phyloP scores from a whole-genome alignment of 2,888 invertebrate genomes.

The Nephrotoma appendiculata region DNA sequence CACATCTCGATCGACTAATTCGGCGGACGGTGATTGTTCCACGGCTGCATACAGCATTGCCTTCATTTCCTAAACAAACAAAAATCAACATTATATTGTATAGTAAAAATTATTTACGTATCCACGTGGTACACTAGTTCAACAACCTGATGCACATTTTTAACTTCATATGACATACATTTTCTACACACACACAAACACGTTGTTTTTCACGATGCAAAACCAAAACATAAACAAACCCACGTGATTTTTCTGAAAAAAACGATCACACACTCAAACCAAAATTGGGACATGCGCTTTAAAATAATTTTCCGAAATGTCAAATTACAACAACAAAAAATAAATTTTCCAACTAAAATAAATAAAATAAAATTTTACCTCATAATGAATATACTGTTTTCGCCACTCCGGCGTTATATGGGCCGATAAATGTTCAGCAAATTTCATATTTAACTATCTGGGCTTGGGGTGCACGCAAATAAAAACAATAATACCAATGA shows the following conservation, averaged over 20 bases:
- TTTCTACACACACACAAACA: not conserved
- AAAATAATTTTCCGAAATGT: constrained; percentile 1
- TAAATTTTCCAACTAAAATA: not conserved
- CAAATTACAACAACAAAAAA: not conserved
- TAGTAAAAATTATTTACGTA: not conserved
- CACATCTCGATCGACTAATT: constrained; percentile 54
- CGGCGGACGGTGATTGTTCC: constrained; percentile 62
- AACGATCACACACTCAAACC: not conserved
- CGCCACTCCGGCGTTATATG: constrained; percentile 90
- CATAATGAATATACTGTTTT: constrained; percentile 68
- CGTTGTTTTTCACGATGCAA: not conserved
- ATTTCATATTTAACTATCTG: constrained; percentile 50
- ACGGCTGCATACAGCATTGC: constrained; percentile 65
- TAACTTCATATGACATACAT: not conserved
- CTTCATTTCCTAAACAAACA: constrained; percentile 55
- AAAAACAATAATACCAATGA: not conserved
- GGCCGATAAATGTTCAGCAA: constrained; percentile 73
- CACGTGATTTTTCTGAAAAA: not conserved
- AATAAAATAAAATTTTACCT: constrained; percentile 31
- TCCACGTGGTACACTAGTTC: not conserved
- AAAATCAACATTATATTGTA: constrained; percentile 2
- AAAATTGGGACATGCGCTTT: not conserved
- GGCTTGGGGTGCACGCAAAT: not conserved
- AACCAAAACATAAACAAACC: not conserved
- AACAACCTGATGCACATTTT: not conserved